phyloP scores from a whole-genome alignment of 2,888 invertebrate genomes.

The Nephrotoma guestfalica region DNA sequence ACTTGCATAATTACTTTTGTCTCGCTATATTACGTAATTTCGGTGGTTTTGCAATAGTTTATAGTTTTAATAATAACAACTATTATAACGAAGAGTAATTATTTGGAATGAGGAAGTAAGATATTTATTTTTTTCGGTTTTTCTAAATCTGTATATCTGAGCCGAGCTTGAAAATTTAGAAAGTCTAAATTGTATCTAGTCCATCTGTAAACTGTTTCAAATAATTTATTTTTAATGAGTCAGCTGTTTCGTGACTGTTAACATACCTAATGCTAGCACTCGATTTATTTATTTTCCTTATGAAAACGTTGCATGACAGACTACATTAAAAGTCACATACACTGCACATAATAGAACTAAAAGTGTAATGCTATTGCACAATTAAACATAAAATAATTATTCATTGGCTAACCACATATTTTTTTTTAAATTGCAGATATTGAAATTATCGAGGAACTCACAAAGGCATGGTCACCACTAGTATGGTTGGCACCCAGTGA shows the following conservation, averaged over 20 bases:
- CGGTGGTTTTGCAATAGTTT: not conserved
- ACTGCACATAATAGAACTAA: no score
- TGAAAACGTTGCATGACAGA: no score
- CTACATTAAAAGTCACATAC: no score
- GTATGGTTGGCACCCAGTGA: constrained; percentile 52
- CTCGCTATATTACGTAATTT: not conserved
- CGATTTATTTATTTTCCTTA: not conserved
- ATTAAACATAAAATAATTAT: no score
- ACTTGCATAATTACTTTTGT: not conserved
- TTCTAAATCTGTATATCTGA: not conserved
- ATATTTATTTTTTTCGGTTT: not conserved
- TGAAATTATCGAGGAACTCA: constrained; percentile 21
- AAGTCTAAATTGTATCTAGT: not conserved
- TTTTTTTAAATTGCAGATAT: not conserved
- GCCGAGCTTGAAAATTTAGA: not conserved
- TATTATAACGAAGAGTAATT: no score
- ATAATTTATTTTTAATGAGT: not conserved
- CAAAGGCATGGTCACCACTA: constrained; percentile 47
- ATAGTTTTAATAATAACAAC: not conserved
- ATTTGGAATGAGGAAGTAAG: not conserved
- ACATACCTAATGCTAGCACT: not conserved
- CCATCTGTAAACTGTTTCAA: not conserved
- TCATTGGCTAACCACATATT: no score
- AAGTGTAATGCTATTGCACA: no score
- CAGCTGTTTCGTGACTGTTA: not conserved